Evolutionary conservation across 2,888 invertebrate genomes (phyloP).

Genomic region (Xanthorhoe spadicearia): DNA sequence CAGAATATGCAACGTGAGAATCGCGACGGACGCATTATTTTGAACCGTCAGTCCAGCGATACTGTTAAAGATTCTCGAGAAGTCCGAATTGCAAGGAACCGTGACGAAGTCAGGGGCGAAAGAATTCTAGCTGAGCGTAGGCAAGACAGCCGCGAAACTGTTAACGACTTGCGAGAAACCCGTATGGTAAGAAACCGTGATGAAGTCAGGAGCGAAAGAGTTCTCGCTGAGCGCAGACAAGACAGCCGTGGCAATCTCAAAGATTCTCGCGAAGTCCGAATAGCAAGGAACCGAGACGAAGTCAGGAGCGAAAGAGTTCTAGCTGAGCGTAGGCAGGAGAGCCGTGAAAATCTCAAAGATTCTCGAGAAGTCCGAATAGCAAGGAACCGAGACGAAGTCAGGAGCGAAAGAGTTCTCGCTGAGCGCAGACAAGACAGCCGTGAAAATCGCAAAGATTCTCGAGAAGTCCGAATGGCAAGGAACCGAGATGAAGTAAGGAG

Average conservation of each 20-base stretch:
- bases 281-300: slow-evolving; percentile 8
- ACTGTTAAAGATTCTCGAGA: slow-evolving; percentile 9
- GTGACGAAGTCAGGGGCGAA: slow-evolving; percentile 4
- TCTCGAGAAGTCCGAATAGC: slow-evolving; percentile 3
- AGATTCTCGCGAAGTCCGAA: slow-evolving; percentile 7
- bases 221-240: slow-evolving; percentile 12
- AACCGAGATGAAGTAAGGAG: slow-evolving; percentile 7
- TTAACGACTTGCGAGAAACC: slow-evolving; percentile 2
- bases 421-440: slow-evolving; percentile 14
- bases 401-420: slow-evolving; percentile 6
- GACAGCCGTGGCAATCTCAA: slow-evolving; percentile 13
- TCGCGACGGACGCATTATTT: slow-evolving; percentile 1
- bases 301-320: slow-evolving; percentile 4
- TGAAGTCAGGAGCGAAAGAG: slow-evolving; percentile 7
- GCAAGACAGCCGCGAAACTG: slow-evolving; percentile 13
- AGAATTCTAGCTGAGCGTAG: slow-evolving; percentile 10
- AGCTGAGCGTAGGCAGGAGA: slow-evolving; percentile 16
- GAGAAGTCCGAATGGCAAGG: slow-evolving; percentile 8
- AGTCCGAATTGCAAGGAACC: slow-evolving; percentile 6
- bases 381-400: slow-evolving; percentile 10
- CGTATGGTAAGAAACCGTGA: slow-evolving; percentile 4
- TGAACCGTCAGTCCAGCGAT: slow-evolving; percentile 25
- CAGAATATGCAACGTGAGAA: slow-evolving; percentile 20
- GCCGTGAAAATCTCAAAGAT: slow-evolving; percentile 9
- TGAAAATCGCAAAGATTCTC: slow-evolving; percentile 6